A percentile compares a stretch with the other conserved stretches of the same genome.
phyloP scores from a whole-genome alignment of 2,888 invertebrate species.

The Ophion slaviceki region DNA sequence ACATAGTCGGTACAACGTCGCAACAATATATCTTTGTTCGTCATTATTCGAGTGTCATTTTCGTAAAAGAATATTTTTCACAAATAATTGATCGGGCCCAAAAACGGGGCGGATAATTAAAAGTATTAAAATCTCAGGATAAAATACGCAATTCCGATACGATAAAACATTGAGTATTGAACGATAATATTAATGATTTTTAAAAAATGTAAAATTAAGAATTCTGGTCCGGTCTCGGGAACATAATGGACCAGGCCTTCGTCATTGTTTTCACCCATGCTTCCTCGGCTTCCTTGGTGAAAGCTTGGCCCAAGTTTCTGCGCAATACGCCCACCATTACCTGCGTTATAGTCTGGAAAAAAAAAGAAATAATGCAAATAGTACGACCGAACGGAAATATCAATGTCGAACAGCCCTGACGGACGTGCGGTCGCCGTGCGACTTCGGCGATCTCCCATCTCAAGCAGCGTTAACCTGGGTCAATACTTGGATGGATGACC shows the following conservation, averaged over 20 bases:
- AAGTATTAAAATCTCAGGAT: neutral
- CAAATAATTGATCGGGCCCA: neutral
- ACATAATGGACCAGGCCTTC: slow-evolving; percentile 64
- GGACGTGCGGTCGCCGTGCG: no score
- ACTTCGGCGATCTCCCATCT: no score
- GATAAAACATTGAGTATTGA: neutral
- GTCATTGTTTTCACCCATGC: slow-evolving; percentile 83
- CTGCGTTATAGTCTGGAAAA: slow-evolving; percentile 82
- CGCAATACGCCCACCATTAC: slow-evolving; percentile 82
- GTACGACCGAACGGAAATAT: no score
- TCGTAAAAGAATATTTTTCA: slow-evolving; percentile 8
- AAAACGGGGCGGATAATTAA: neutral
- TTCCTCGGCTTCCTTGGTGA: slow-evolving; percentile 82
- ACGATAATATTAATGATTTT: neutral
- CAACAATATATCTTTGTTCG: slow-evolving; percentile 17
- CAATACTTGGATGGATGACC: no score
- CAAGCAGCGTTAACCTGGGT: no score
- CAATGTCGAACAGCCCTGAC: no score
- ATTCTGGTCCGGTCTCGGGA: slow-evolving; percentile 55
- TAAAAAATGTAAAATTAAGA: slow-evolving; percentile 38
- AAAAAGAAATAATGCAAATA: neutral
- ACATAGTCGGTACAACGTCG: neutral
- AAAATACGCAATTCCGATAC: neutral
- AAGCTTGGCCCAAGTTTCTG: slow-evolving; percentile 82
- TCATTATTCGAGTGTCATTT: slow-evolving; percentile 3